phyloP scores from a whole-genome alignment of 2,888 invertebrate genomes.

The Platycnemis pennipes region DNA sequence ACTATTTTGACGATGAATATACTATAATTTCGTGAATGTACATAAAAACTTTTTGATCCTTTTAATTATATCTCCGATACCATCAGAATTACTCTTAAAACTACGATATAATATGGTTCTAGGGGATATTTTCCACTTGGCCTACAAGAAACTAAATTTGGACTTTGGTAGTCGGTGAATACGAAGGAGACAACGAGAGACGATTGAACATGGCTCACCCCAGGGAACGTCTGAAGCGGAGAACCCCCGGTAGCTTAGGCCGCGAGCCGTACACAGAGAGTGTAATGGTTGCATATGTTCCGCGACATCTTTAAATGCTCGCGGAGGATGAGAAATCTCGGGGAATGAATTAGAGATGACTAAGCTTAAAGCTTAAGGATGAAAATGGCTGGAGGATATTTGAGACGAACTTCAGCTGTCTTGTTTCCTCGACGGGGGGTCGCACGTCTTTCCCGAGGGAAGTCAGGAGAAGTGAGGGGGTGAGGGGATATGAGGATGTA shows the following conservation, averaged over 20 bases:
- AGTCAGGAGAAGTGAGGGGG: neutral
- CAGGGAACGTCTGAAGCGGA: neutral
- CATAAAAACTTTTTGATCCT: too few relatives aligned
- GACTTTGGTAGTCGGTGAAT: neutral
- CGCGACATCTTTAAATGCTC: neutral
- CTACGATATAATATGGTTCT: neutral
- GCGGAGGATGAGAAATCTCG: neutral
- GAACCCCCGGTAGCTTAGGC: neutral
- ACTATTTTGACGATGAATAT: too few relatives aligned
- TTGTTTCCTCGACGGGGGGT: conserved; percentile 39
- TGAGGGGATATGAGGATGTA: neutral
- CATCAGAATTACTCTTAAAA: too few relatives aligned
- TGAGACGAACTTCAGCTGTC: conserved; percentile 41
- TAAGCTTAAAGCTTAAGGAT: conserved; percentile 17
- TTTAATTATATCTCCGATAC: too few relatives aligned
- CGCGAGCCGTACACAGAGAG: neutral
- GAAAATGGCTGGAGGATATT: conserved; percentile 25
- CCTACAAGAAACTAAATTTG: neutral
- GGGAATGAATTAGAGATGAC: conserved; percentile 40
- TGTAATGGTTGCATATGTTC: conserved; percentile 9
- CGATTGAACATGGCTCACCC: too few relatives aligned
- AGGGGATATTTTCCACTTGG: neutral
- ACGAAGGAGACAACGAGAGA: neutral
- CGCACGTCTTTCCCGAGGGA: neutral
- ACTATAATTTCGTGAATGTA: too few relatives aligned